Conservation (phyloP, 2,888 invertebrate genomes). For the Pterostichus niger region DNA sequence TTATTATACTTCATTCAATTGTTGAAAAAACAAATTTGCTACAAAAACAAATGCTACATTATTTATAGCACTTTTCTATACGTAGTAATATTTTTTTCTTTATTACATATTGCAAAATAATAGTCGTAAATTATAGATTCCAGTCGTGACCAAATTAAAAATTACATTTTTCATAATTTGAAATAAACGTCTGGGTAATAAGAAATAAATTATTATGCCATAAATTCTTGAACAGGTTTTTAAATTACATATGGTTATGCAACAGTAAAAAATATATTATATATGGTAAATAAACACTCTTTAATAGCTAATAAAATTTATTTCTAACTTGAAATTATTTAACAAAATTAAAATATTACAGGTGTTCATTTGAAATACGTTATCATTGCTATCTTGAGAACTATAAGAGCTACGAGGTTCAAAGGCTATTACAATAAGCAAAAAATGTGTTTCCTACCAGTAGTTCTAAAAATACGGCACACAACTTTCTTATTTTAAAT, state of each 20-base stretch:
- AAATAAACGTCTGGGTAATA: conserved; percentile 15
- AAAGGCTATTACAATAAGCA: too few species aligned
- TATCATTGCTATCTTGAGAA: too few species aligned
- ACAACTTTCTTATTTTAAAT: too few species aligned
- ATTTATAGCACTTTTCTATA: background rate
- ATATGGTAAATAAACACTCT: conserved; percentile 5
- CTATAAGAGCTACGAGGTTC: too few species aligned
- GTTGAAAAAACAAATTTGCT: background rate
- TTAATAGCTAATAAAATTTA: conserved; percentile 18
- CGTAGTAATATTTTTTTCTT: conserved; percentile 11
- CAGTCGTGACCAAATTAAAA: conserved; percentile 41
- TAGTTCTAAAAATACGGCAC: too few species aligned
- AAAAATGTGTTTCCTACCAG: too few species aligned
- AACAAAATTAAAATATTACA: too few species aligned
- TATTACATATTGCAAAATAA: conserved; percentile 41
- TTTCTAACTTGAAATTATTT: background rate
- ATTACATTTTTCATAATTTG: conserved; percentile 40
- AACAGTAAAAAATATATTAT: conserved; percentile 4
- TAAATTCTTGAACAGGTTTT: conserved; percentile 21
- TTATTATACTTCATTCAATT: background rate
- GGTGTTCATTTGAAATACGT: too few species aligned
- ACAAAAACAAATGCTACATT: background rate
- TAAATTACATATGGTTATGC: conserved; percentile 30
- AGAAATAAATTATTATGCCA: conserved; percentile 30
- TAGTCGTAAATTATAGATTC: conserved; percentile 35